Evolutionary conservation across 1,140 invertebrate species (phyloP), one percentile per base, ranked within the genome.

Genomic region (Bombus cullumanus): DNA sequence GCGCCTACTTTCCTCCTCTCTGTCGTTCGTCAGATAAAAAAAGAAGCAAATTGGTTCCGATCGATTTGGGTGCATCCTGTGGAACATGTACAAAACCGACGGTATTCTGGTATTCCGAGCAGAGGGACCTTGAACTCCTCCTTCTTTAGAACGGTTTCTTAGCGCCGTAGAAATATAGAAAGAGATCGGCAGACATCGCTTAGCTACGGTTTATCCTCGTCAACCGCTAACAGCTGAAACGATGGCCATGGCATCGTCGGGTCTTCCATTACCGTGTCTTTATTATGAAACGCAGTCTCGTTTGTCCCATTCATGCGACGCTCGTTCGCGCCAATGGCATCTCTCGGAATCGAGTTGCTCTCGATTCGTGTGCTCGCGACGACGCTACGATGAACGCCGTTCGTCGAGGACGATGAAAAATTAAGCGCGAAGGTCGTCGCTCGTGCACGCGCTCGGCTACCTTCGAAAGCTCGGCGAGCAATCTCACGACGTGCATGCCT

Each of bases 1-100:
- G 87, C 53, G 71, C 76, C 69, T 64, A 80, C 77, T 85, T 84
- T 74, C 66, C 37, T 53, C 76, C 34, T 25, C 47, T 2, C 31
- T 15, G 25, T 34, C 43, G 41, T 47, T 64, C 4, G 12, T 64
- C 8, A 4, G 28, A 25, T 3, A 62, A 22, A 62, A n/a, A 13
- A n/a, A 5, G 28, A 28, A 59, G 9, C 57, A n/a, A 62, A 62
- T 62, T 62, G 59, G 28, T 62, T n/a, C 12, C 25, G n/a, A 39
- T 69, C 34, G 68, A 69, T 37, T 25, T 37, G 12, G 34, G 1
- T 69, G 37, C 68, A 28, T 69, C 10, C 34, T 53, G 47, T 22
- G 47, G 5, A 22, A 53, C 47, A 2, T 53, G 18, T 18, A 53
- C 47, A 22, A 53, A 53, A 53, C 47, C 18, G 18, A 0, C 59